A percentile compares a stretch with the other conserved stretches of the same genome.
These are phyloP conservation scores for Hydraecia micacea DNA, from an alignment of 2,888 invertebrate species.

Conservation along the genomic window DNA sequence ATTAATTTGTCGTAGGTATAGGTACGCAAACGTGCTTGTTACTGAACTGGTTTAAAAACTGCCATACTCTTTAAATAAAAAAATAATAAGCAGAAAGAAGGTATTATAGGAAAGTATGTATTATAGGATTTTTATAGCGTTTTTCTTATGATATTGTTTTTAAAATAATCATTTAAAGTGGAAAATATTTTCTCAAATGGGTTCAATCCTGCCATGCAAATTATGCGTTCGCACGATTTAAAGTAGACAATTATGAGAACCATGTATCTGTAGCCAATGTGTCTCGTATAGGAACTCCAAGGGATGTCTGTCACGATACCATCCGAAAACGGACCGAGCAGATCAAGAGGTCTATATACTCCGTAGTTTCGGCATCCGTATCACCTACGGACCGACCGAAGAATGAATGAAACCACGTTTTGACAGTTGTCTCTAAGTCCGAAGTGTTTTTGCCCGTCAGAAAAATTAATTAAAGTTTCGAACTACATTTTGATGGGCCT, in stretches of 20 bases:
- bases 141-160: too few species aligned
- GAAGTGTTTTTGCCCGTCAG: background rate
- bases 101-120: background rate
- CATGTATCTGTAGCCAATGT: background rate
- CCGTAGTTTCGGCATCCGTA: background rate
- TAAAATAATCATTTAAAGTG: background rate
- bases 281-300: background rate
- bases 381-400: background rate
- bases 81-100: background rate
- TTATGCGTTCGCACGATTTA: background rate
- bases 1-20: slow-evolving; percentile 46
- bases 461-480: background rate
- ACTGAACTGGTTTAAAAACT: slow-evolving; percentile 47
- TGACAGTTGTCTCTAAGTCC: background rate
- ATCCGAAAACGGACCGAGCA: slow-evolving; percentile 27
- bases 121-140: background rate
- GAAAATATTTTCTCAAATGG: background rate
- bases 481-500: background rate
- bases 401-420: background rate
- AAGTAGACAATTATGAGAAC: background rate
- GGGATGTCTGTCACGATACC: slow-evolving; percentile 28
- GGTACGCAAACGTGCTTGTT: slow-evolving; percentile 20
- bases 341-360: background rate
- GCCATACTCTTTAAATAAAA: slow-evolving; percentile 4
- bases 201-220: background rate